Base-by-base conservation (phyloP, 2,113 vertebrate species). In the Saccopteryx leptura region DNA sequence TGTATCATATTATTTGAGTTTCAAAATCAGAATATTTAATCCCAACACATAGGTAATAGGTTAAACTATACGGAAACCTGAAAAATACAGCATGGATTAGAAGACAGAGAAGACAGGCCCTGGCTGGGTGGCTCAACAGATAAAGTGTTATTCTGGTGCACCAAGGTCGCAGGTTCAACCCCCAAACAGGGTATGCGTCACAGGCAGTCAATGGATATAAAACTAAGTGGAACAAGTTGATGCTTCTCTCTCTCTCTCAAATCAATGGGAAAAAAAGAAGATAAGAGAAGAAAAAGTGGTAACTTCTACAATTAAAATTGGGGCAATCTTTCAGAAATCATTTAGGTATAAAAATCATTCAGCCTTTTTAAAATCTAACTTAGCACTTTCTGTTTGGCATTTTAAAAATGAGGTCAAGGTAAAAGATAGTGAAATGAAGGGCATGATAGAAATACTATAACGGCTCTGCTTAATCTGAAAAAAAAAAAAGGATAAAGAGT, bases 1-100 rank as follows among this genome's bases (percentile, higher is more conserved):
- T 60, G 21, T 17, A 60, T 14, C 11, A 13, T 7, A 31, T 61
- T 54, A 17, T 33, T 63, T 76, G 7, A 71, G 54, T 61, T 74
- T 93, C 65, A 96, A 86, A 72, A 90, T 54, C 26, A 90, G 50
- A 83, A 46, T 33, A 83, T 65, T 75, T 56, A 71, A 54, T 7
- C 28, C 52, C 24, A 50, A 63, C 39, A 46, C 10, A 39, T 18
- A 65, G 46, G 56, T 33, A 72, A 80, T 31, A 14, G 28, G 54
- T 33, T 58, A 56, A 69, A 54, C n/a, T 60, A 69, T 5, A 52
- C 1, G 54, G 46, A 87, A 72, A 60, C 14, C 46, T 79, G 13
- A 93, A 79, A 88, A 39, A 28, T 24, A 76, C 4, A 50, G 79
- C 63, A 85, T 46, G 78, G 54, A 52, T 66, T 28, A 87, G 66